These are phyloP conservation scores for Rousettus leschenaultii DNA, from an alignment of 2,113 vertebrate genomes.

Conservation along the genomic window DNA sequence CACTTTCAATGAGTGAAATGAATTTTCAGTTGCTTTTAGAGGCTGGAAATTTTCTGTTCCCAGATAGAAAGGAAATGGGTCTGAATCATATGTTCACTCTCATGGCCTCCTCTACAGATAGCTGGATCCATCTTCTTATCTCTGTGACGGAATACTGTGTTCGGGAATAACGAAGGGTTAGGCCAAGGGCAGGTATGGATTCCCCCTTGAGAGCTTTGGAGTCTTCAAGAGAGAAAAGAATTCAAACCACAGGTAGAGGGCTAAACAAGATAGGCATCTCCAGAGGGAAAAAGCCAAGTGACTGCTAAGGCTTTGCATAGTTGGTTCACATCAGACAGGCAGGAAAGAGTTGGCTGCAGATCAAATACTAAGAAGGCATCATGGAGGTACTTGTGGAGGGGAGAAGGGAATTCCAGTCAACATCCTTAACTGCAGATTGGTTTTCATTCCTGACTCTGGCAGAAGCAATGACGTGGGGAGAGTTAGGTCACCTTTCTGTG, in stretches of 20 bases:
- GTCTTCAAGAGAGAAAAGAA: not conserved
- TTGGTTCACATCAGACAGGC: not conserved
- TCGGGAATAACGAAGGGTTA: not conserved
- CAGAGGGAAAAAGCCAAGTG: not conserved
- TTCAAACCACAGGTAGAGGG: not conserved
- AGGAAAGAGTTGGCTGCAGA: not conserved
- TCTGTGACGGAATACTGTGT: not conserved
- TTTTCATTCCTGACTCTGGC: not conserved
- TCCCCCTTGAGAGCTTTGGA: not conserved
- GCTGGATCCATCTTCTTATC: not conserved
- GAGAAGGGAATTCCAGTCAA: not conserved
- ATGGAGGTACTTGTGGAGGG: not conserved
- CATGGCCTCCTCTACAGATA: rapidly evolving
- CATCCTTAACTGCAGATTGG: not conserved
- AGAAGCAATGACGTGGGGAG: no score
- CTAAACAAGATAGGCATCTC: not conserved
- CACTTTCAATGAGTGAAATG: not conserved
- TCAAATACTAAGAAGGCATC: not conserved
- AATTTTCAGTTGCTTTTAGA: not conserved
- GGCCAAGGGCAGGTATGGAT: not conserved
- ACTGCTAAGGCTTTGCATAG: not conserved
- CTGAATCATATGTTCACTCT: not conserved
- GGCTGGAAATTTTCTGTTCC: not conserved
- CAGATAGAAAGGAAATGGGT: not conserved
- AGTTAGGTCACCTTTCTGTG: not conserved